Evolutionary conservation across 2,113 vertebrate species (phyloP), one percentile per base, ranked within the genome.

Genomic region (Megalops atlanticus): DNA sequence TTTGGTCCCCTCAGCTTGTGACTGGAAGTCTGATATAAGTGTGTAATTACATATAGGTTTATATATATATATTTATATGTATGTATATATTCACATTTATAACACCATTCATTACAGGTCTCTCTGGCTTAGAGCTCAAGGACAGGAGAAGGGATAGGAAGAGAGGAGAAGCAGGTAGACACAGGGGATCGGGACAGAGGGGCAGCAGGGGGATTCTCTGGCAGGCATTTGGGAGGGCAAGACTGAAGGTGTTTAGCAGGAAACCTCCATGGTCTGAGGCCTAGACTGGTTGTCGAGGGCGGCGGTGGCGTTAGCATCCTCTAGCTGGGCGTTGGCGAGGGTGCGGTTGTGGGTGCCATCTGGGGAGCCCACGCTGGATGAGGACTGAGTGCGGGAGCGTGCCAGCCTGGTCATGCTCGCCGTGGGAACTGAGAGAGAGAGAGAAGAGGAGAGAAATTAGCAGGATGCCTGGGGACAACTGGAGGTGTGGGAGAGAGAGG

Each of bases 191-290:
- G 43, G n/a, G n/a, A n/a, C n/a, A n/a, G 69, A 36, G 54, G 31
- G 64, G 49, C 33, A 21, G 64, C 16, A 7, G 52, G 39, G 40
- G 15, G 16, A 18, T 71, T 31, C 69, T 71, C 16, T 58, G 43
- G 45, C 68, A 27, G 2, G 38, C 58, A 47, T 39, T 39, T 15
- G 43, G 47, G 43, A 14, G 45, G 76, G 54, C 5, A 16, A 35
- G 18, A 43, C 16, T 1, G 12, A 52, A 35, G 14, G 33, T 39
- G 68, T 84, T 95, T 95, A 98, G 92, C 97, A 99, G 90, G 97
- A 98, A 73, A 99, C 94, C 91, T 98, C 97, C 96, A 98, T 96
- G 89, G 97, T 98, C 87, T 97, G 96, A 87, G 95, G 94, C 84
- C 92, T 87, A 45, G 92, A 90, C 88, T 94, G 95, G 91, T 87